Evolutionary conservation across 2,888 invertebrate genomes (phyloP), one percentile per base, ranked within the genome.

Genomic region (Aphidius colemani): DNA sequence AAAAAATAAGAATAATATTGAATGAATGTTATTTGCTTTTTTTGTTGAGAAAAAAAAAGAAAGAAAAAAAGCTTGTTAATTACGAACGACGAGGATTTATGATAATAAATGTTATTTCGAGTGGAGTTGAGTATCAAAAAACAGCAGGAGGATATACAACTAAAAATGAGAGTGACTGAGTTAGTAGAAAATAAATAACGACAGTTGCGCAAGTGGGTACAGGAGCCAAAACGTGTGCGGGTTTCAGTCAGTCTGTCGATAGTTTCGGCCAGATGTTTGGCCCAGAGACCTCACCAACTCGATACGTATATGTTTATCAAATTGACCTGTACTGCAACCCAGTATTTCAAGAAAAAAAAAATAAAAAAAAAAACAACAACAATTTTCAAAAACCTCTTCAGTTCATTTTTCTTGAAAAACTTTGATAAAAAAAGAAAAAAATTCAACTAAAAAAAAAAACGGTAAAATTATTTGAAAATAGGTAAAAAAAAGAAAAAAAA

Each of bases 151-250:
- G 30, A 7, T 30, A 30, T 30, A 30, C 7, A 41, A n/a, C 53
- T 44, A 44, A 18, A 5, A 46, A 46, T 10, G 46, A 57, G 9
- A 46, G 46, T 18, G 44, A 11, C 13, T 56, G 43, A 44, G 13
- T 6, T 44, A 30, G 13, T 9, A 56, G 10, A 5, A 45, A 57
- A n/a, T 57, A 30, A 18, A 65, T 59, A 64, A 67, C 73, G 72
- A 75, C 77, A 76, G 78, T 78, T 79, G 77, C 75, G 76, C 72
- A 76, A 51, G 60, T 76, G 72, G 71, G 61, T 67, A 8, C 48
- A 41, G 43, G 46, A 56, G 69, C 63, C 30, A 30, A 30, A 67
- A 65, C 65, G 69, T 59, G 71, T 66, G 72, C 71, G 68, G 69
- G 72, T 69, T 72, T 63, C 11, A 57, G 68, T 68, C 72, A 67